Percentiles rank a stretch among this genome's conserved stretches.
Conservation (phyloP, 2,797 vertebrate species). For the Gastrophryne carolinensis region DNA sequence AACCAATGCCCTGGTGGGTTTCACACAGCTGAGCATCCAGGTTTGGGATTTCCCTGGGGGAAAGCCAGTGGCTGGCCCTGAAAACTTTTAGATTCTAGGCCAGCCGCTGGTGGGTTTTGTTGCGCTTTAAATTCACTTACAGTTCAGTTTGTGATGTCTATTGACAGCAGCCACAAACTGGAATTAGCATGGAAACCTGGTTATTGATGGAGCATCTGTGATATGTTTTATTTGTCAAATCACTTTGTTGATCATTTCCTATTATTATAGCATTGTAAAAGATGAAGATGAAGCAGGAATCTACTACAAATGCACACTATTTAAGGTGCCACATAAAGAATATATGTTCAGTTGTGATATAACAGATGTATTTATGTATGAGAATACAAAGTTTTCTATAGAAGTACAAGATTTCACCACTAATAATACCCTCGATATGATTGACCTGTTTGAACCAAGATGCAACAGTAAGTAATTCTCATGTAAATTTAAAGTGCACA, state of each 20-base stretch:
- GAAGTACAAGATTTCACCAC: not conserved
- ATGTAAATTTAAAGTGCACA: not conserved
- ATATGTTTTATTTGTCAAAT: not conserved
- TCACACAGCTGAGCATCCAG: no score
- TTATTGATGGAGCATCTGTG: no score
- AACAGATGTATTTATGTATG: not conserved
- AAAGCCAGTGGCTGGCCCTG: no score
- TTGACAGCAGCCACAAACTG: no score
- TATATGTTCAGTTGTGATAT: not conserved
- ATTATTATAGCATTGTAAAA: not conserved
- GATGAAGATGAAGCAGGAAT: not conserved
- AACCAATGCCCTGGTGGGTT: no score
- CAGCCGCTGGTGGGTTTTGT: no score
- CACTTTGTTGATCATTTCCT: not conserved
- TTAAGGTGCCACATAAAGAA: not conserved
- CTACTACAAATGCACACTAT: not conserved
- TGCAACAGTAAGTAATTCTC: conserved; percentile 23
- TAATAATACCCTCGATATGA: not conserved
- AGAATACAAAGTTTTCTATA: not conserved
- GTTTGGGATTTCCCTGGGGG: no score
- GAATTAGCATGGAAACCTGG: no score
- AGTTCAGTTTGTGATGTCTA: no score
- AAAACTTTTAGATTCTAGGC: no score
- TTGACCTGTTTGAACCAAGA: not conserved
- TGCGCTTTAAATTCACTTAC: no score